These are phyloP conservation scores for Melitaea cinxia DNA, from an alignment of 1,140 invertebrate species.

Conservation along the genomic window DNA sequence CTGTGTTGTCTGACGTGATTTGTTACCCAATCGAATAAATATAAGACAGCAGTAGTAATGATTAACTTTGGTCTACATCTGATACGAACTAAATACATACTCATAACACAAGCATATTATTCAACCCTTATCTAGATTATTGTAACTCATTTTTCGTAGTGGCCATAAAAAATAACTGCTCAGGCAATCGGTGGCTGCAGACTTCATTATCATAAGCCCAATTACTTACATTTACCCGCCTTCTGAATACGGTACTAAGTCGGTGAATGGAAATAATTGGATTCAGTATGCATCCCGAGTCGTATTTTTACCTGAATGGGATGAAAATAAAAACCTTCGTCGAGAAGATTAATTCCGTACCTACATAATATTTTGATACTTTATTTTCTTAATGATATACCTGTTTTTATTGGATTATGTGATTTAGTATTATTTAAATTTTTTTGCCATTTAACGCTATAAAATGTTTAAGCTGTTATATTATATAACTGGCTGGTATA, in stretches of 20 bases:
- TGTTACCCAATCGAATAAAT: neutral
- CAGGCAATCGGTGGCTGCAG: conserved; percentile 28
- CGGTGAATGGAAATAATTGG: conserved; percentile 33
- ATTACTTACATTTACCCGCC: conserved; percentile 34
- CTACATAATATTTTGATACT: neutral
- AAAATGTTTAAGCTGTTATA: neutral
- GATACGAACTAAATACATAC: conserved; percentile 1
- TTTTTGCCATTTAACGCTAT: neutral
- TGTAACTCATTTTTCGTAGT: conserved; percentile 34
- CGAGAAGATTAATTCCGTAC: conserved; percentile 2
- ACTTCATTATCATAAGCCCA: conserved; percentile 37
- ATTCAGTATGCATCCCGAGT: conserved; percentile 29
- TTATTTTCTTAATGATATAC: neutral
- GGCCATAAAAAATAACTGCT: conserved; percentile 37
- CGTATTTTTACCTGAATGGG: conserved; percentile 33
- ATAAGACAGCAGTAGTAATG: neutral
- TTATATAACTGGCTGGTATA: too few relatives aligned
- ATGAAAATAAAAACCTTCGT: conserved; percentile 21
- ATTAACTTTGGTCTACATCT: neutral
- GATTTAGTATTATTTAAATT: neutral
- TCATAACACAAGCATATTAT: conserved; percentile 20
- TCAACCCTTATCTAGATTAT: conserved; percentile 30
- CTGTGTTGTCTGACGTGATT: too few relatives aligned
- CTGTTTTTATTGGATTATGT: neutral
- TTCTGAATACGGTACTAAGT: conserved; percentile 19